Evolutionary conservation across 1,140 invertebrate species (phyloP).

Genomic region (Drosophila serrata): DNA sequence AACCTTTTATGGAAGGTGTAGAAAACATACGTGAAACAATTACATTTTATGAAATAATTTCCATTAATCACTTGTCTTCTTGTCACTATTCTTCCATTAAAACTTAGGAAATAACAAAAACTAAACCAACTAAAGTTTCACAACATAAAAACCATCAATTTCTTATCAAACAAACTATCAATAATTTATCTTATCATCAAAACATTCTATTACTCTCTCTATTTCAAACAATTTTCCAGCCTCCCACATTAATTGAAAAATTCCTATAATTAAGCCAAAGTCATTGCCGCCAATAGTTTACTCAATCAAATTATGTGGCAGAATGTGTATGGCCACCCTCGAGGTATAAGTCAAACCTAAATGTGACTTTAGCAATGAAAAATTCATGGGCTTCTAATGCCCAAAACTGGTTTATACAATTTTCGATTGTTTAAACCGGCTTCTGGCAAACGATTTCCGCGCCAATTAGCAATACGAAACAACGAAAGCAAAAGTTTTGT

Average conservation of each 20-base stretch:
- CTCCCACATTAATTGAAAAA: constrained; percentile 31
- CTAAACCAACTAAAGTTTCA: no score
- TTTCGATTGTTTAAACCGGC: constrained; percentile 58
- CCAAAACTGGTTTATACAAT: constrained; percentile 56
- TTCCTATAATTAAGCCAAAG: constrained; percentile 24
- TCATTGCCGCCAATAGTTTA: constrained; percentile 2
- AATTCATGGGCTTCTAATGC: constrained; percentile 57
- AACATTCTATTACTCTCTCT: neutral
- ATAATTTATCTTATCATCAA: constrained; percentile 18
- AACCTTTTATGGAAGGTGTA: neutral
- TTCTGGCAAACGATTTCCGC: constrained; percentile 66
- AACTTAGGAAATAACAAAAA: neutral
- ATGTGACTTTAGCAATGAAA: constrained; percentile 55
- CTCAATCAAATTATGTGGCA: constrained; percentile 2
- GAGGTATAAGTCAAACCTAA: constrained; percentile 13
- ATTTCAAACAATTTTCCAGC: neutral
- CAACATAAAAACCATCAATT: neutral
- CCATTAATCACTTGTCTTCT: neutral
- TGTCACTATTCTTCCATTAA: neutral
- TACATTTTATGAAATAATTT: neutral
- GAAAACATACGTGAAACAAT: neutral
- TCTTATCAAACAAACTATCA: neutral
- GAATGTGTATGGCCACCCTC: neutral
- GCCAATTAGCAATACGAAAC: constrained; percentile 67
- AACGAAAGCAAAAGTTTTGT: constrained; percentile 80